phyloP scores from a whole-genome alignment of 1,140 invertebrate species.

The Spodoptera frugiperda region DNA sequence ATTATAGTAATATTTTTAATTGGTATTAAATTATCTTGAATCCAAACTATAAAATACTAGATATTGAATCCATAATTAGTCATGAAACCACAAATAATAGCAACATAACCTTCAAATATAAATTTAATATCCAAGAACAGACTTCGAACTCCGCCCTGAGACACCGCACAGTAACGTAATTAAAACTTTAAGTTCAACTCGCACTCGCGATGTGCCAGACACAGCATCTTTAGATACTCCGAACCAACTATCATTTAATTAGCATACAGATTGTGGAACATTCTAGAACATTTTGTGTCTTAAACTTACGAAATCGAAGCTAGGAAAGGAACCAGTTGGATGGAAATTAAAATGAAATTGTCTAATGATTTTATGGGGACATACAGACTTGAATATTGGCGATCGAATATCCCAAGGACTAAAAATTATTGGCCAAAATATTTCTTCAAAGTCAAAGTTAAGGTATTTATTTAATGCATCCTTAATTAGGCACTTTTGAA shows the following conservation, averaged over 20 bases:
- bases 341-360: constrained; percentile 1
- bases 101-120: background rate
- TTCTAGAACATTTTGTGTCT: too few relatives aligned
- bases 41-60: too few relatives aligned
- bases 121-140: background rate
- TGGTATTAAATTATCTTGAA: too few relatives aligned
- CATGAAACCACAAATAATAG: too few relatives aligned
- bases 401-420: too few relatives aligned
- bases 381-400: background rate
- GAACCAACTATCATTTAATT: constrained; percentile 12
- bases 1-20: too few relatives aligned
- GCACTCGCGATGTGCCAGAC: background rate
- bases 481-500: too few relatives aligned
- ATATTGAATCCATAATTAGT: too few relatives aligned
- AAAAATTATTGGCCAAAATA: too few relatives aligned
- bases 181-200: background rate
- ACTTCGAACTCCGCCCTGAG: background rate
- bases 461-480: too few relatives aligned
- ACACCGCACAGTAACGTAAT: background rate
- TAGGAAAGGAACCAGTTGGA: background rate
- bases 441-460: too few relatives aligned
- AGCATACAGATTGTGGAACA: constrained; percentile 8
- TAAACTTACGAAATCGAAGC: background rate
- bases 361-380: constrained; percentile 6
- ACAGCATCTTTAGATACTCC: background rate